Evolutionary conservation across 2,888 invertebrate genomes (phyloP).

Genomic region (Ichneumon xanthorius): DNA sequence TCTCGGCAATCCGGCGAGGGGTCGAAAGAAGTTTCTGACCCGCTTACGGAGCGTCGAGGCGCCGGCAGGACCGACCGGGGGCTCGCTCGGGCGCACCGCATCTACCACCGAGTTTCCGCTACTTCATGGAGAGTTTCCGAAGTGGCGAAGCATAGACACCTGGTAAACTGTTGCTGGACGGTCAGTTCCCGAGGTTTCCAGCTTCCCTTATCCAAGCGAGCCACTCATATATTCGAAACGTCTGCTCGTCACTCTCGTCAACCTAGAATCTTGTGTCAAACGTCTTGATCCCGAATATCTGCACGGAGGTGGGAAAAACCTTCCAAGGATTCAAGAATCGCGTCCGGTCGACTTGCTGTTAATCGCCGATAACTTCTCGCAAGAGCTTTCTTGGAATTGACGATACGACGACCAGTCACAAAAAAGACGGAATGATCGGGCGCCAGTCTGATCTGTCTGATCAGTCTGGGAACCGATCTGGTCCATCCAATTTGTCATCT

Average conservation of each 20-base stretch:
- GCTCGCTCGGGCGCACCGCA: conserved; percentile 2
- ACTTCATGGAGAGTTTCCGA: conserved; percentile 82
- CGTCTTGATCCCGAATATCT: background rate
- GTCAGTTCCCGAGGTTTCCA: conserved; percentile 8
- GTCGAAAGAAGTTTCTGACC: conserved; percentile 84
- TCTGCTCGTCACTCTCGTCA: background rate
- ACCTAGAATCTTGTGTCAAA: background rate
- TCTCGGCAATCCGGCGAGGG: conserved; percentile 73
- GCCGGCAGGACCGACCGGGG: conserved; percentile 69
- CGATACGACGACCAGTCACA: no score
- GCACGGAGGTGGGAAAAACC: background rate
- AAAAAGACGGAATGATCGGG: no score
- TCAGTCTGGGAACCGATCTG: no score
- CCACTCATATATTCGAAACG: background rate
- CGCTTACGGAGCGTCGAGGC: conserved; percentile 78
- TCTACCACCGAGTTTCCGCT: conserved; percentile 78
- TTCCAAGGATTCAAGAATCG: background rate
- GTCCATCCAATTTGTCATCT: no score
- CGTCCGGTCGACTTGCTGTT: background rate
- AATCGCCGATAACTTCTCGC: background rate
- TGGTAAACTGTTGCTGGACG: conserved; percentile 60
- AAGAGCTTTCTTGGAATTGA: no score
- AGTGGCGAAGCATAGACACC: conserved; percentile 79
- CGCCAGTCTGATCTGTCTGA: no score
- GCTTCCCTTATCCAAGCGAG: background rate